A percentile compares a stretch with the other conserved stretches of the same genome.
These are phyloP conservation scores for Neostethus bicornis DNA, from an alignment of 2,797 vertebrate species.

Conservation along the genomic window DNA sequence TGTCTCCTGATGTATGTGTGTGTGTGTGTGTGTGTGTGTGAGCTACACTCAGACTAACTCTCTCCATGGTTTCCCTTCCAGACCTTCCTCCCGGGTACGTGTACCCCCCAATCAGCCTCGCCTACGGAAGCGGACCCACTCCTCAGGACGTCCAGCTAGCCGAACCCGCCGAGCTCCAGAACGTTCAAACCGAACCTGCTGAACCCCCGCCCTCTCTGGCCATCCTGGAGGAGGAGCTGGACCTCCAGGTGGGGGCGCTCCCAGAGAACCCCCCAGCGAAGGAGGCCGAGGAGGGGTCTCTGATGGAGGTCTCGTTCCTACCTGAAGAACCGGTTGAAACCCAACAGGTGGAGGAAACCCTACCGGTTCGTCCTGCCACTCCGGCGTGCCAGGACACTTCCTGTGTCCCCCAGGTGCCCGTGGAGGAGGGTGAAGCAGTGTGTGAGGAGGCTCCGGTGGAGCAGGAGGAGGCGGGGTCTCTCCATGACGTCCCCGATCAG, in stretches of 20 bases:
- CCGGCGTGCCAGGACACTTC: constrained; percentile 65
- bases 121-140: constrained; percentile 83
- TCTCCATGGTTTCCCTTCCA: too few species aligned
- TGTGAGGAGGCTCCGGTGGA: constrained; percentile 60
- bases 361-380: constrained; percentile 67
- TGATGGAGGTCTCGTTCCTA: constrained; percentile 62
- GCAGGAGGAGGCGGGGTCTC: too few species aligned
- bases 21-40: too few species aligned
- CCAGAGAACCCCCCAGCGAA: constrained; percentile 62
- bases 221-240: constrained; percentile 73
- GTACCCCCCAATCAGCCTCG: constrained; percentile 81
- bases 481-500: constrained; percentile 45
- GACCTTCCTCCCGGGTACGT: constrained; percentile 88
- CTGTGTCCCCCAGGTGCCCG: constrained; percentile 59
- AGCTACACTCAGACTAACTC: too few species aligned
- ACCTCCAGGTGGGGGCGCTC: constrained; percentile 70
- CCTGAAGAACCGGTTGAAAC: constrained; percentile 55
- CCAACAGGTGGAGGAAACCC: constrained; percentile 63
- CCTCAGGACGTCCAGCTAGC: constrained; percentile 81
- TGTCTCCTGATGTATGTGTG: too few species aligned
- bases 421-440: constrained; percentile 65
- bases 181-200: constrained; percentile 86
- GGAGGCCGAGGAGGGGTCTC: constrained; percentile 50
- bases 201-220: constrained; percentile 85
- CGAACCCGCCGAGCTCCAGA: constrained; percentile 86